These are phyloP conservation scores for Notothenia rossii DNA, from an alignment of 2,113 vertebrate genomes.

Conservation along the genomic window DNA sequence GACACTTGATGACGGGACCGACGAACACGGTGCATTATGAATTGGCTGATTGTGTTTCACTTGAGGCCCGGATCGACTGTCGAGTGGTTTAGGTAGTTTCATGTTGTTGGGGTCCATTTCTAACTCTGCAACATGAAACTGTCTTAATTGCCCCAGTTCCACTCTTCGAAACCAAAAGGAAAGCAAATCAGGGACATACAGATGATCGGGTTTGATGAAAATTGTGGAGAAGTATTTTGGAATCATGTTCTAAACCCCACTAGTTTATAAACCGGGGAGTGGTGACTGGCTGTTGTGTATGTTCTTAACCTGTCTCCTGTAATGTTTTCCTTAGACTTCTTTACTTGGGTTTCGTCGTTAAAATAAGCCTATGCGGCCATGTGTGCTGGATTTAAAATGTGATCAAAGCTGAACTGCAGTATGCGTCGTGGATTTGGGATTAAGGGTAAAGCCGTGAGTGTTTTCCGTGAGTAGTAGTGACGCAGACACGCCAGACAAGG, in stretches of 20 bases:
- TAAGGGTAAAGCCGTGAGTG: constrained; percentile 59
- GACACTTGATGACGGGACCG: constrained; percentile 53
- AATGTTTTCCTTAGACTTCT: constrained; percentile 21
- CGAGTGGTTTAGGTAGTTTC: constrained; percentile 99
- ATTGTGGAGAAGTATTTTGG: constrained; percentile 18
- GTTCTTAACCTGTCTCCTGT: constrained; percentile 38
- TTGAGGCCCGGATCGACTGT: constrained; percentile 86
- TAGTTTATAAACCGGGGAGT: constrained; percentile 25
- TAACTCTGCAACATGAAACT: constrained; percentile 98
- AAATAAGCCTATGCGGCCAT: not conserved
- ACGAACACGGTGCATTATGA: constrained; percentile 49
- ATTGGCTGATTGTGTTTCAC: constrained; percentile 57
- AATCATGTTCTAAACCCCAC: constrained; percentile 24
- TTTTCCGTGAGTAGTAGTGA: constrained; percentile 72
- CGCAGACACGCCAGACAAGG: constrained; percentile 87
- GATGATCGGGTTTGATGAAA: constrained; percentile 32
- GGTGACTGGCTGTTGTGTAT: constrained; percentile 31
- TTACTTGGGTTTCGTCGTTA: not conserved
- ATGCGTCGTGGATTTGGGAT: constrained; percentile 60
- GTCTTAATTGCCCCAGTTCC: constrained; percentile 98
- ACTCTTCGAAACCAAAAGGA: constrained; percentile 85
- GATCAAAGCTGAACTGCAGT: constrained; percentile 55
- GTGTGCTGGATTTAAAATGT: constrained; percentile 46
- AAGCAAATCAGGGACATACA: constrained; percentile 21
- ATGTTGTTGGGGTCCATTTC: constrained; percentile 97